These are phyloP conservation scores for Anthonomus grandis DNA, from an alignment of 1,140 invertebrate genomes.

Conservation along the genomic window DNA sequence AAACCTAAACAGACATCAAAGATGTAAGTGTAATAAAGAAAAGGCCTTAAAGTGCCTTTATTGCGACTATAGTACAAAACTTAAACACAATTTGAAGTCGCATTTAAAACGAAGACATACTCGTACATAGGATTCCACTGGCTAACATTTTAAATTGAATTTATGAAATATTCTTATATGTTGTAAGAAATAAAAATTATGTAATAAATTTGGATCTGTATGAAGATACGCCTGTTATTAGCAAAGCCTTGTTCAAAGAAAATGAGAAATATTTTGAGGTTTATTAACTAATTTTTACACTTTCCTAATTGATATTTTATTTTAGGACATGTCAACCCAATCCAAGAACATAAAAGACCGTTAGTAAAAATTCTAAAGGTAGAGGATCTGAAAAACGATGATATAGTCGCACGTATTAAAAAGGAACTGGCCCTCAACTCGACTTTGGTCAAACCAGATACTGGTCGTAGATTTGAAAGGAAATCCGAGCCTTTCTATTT, in stretches of 20 bases:
- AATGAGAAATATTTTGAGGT: too few relatives aligned
- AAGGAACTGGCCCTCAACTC: slow-evolving; percentile 28
- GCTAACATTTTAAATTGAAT: too few relatives aligned
- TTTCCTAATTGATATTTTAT: too few relatives aligned
- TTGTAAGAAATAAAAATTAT: too few relatives aligned
- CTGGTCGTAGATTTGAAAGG: slow-evolving; percentile 1
- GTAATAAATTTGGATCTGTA: too few relatives aligned
- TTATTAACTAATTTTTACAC: too few relatives aligned
- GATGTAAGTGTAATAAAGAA: slow-evolving; percentile 59
- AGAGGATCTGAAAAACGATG: slow-evolving; percentile 35
- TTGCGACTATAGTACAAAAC: slow-evolving; percentile 52
- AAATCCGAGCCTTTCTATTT: background rate
- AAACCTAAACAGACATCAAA: slow-evolving; percentile 46
- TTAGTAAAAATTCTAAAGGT: slow-evolving; percentile 33
- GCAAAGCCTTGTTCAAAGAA: too few relatives aligned
- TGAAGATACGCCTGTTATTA: too few relatives aligned
- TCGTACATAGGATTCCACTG: too few relatives aligned
- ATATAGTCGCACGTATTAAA: slow-evolving; percentile 35
- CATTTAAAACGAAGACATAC: slow-evolving; percentile 44
- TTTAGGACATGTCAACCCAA: too few relatives aligned
- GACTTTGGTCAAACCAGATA: slow-evolving; percentile 6
- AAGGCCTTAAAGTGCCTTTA: slow-evolving; percentile 56
- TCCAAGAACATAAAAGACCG: slow-evolving; percentile 4
- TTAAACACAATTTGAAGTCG: slow-evolving; percentile 47
- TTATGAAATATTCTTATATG: too few relatives aligned